Conservation (phyloP, 1,140 invertebrate genomes). For the Trichogramma pretiosum region DNA sequence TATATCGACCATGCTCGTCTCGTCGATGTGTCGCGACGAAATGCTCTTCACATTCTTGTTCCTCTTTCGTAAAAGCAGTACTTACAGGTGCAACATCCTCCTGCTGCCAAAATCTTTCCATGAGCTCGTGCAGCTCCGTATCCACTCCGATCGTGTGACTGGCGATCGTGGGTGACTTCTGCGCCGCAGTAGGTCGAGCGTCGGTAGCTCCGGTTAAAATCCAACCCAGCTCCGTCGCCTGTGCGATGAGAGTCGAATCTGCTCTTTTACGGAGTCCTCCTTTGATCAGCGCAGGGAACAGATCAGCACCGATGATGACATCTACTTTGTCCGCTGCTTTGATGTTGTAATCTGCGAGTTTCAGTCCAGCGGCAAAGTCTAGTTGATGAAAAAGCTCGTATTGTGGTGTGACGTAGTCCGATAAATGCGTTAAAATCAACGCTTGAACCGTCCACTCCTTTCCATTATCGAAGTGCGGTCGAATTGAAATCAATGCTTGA, state of each 20-base stretch:
- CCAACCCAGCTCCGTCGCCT: slow-evolving; percentile 26
- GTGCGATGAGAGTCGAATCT: slow-evolving; percentile 7
- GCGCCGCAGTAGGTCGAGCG: slow-evolving; percentile 1
- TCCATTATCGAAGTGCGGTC: neutral
- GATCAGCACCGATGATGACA: slow-evolving; percentile 12
- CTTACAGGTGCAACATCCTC: slow-evolving; percentile 4
- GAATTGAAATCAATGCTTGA: neutral
- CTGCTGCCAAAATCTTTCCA: slow-evolving; percentile 14
- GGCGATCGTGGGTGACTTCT: no score
- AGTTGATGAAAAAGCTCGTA: slow-evolving; percentile 1
- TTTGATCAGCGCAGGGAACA: slow-evolving; percentile 7
- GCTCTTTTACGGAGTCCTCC: neutral
- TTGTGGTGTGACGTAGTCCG: neutral
- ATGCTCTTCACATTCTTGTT: slow-evolving; percentile 11
- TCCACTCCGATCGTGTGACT: neutral
- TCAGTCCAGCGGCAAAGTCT: neutral
- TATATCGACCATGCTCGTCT: slow-evolving; percentile 6
- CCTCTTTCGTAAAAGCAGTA: neutral
- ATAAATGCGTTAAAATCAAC: slow-evolving; percentile 4
- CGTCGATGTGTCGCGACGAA: slow-evolving; percentile 10
- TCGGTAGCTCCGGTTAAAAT: slow-evolving; percentile 19
- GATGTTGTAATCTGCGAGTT: slow-evolving; percentile 12
- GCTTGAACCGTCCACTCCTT: neutral
- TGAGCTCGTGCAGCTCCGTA: neutral
- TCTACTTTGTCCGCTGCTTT: neutral